These are phyloP conservation scores for Pygoscelis adeliae DNA, from an alignment of 2,113 vertebrate species.

Conservation along the genomic window DNA sequence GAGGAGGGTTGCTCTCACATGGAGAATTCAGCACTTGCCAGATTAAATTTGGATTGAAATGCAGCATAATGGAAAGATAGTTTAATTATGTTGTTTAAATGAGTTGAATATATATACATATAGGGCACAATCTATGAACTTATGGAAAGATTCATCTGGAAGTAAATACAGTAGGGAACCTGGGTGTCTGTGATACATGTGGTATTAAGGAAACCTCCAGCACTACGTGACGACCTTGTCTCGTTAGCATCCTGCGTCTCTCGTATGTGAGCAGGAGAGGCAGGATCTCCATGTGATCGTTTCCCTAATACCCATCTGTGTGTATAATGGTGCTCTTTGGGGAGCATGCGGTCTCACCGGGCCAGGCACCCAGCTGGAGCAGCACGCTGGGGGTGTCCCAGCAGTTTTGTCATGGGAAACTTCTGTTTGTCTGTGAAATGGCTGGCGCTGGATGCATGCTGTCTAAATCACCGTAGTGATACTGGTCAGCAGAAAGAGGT, in stretches of 20 bases:
- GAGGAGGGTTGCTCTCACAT: not conserved
- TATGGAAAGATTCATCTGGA: not conserved
- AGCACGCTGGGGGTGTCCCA: rapidly evolving
- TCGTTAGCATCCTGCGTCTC: rapidly evolving
- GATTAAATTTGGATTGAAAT: not conserved
- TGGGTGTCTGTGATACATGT: rapidly evolving
- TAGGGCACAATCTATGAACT: not conserved
- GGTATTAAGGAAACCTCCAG: not conserved
- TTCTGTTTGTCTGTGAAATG: not conserved
- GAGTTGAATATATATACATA: not conserved
- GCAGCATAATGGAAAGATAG: not conserved
- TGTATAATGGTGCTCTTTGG: not conserved
- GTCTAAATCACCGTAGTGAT: not conserved
- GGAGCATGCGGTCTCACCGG: not conserved
- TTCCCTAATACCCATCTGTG: not conserved
- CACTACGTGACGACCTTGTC: not conserved
- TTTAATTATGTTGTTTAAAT: not conserved
- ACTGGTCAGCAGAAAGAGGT: not conserved
- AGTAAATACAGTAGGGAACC: not conserved
- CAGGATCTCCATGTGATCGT: not conserved
- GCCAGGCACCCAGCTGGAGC: not conserved
- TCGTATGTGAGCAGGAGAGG: not conserved
- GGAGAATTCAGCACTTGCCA: not conserved
- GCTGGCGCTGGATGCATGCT: rapidly evolving
- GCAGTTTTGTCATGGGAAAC: not conserved